Percentiles rank a stretch among this genome's conserved stretches.
Conservation (phyloP, 2,888 invertebrate species). For the Bellardia bayeri region DNA sequence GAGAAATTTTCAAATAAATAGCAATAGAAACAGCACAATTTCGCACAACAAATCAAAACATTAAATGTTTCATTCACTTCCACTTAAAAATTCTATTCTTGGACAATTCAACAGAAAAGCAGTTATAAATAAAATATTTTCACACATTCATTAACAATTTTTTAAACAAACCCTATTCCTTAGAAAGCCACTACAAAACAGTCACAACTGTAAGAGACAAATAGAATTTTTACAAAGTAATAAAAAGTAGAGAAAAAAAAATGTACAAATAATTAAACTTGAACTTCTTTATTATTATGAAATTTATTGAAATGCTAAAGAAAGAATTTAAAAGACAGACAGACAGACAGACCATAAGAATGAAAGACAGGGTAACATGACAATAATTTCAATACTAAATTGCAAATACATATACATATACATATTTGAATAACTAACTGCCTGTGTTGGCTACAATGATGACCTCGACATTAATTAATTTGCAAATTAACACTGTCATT, state of each 20-base stretch:
- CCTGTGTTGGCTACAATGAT: slow-evolving; percentile 45
- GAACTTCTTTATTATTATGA: slow-evolving; percentile 70
- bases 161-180: slow-evolving; percentile 49
- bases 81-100: slow-evolving; percentile 36
- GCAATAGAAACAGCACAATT: background rate
- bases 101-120: slow-evolving; percentile 41
- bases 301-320: slow-evolving; percentile 52
- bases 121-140: slow-evolving; percentile 63
- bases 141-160: slow-evolving; percentile 59
- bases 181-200: background rate
- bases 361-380: background rate
- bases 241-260: slow-evolving; percentile 35
- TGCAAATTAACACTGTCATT: slow-evolving; percentile 75
- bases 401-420: slow-evolving; percentile 22
- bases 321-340: background rate
- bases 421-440: background rate
- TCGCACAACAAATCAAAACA: slow-evolving; percentile 45
- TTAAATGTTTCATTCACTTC: background rate
- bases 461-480: slow-evolving; percentile 76
- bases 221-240: slow-evolving; percentile 56
- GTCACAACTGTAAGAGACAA: slow-evolving; percentile 35
- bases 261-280: slow-evolving; percentile 69
- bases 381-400: slow-evolving; percentile 35
- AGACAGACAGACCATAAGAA: background rate
- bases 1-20: slow-evolving; percentile 18